Evolutionary conservation across 2,797 vertebrate genomes (phyloP).

Genomic region (Bradypodion pumilum): DNA sequence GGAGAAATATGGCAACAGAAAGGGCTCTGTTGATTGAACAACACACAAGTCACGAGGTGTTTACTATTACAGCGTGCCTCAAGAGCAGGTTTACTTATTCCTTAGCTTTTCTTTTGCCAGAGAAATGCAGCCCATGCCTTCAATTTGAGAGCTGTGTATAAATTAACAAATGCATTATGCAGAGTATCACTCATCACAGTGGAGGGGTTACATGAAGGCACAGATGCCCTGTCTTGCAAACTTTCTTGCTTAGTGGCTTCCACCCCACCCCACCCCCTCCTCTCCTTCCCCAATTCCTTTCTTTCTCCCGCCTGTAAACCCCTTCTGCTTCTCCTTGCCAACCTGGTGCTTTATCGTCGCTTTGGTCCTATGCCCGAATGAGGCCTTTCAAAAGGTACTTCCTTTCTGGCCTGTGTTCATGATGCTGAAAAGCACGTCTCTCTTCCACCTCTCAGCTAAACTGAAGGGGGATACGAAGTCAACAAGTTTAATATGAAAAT

Average conservation of each 20-base stretch:
- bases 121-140: not conserved
- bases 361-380: constrained; percentile 59
- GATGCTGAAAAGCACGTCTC: constrained; percentile 47
- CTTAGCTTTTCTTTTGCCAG: not conserved
- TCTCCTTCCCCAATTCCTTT: not conserved
- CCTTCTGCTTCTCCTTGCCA: constrained; percentile 41
- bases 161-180: accelerated
- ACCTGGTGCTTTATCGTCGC: constrained; percentile 62
- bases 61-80: accelerated
- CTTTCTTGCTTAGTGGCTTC: not conserved
- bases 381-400: constrained; percentile 67
- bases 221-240: constrained; percentile 7
- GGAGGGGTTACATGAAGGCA: accelerated
- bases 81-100: accelerated
- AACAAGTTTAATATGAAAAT: constrained; percentile 73
- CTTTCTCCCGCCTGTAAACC: not conserved
- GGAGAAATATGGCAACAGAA: not conserved
- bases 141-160: constrained; percentile 5
- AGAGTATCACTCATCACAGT: not conserved
- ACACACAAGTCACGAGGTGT: not conserved
- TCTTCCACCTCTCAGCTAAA: constrained; percentile 52
- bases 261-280: constrained; percentile 5
- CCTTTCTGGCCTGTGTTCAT: constrained; percentile 62
- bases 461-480: constrained; percentile 70
- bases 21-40: not conserved